These are phyloP conservation scores for Toxostoma redivivum DNA, from an alignment of 2,113 vertebrate species.

Conservation along the genomic window DNA sequence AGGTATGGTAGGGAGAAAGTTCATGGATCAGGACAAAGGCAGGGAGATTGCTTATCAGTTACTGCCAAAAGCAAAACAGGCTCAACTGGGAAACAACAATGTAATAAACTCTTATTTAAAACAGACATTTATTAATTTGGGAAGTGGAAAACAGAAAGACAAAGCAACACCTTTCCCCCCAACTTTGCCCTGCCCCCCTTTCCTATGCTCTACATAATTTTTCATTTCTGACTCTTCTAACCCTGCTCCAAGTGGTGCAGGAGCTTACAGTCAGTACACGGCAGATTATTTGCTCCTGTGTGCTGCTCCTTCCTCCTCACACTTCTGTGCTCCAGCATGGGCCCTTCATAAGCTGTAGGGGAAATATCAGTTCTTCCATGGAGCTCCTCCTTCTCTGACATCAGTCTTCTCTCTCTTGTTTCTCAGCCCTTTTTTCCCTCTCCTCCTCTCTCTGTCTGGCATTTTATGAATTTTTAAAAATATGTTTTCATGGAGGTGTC, in stretches of 20 bases:
- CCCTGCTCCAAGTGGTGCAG: not conserved
- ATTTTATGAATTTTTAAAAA: not conserved
- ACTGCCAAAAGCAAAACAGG: not conserved
- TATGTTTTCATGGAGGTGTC: not conserved
- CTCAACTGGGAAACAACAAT: not conserved
- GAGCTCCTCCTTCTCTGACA: not conserved
- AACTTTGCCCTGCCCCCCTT: fast-evolving
- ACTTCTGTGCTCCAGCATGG: not conserved
- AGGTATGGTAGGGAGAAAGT: not conserved
- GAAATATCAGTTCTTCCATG: not conserved
- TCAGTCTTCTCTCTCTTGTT: not conserved
- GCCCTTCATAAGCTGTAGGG: not conserved
- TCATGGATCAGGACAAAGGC: not conserved
- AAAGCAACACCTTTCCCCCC: not conserved
- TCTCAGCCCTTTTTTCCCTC: not conserved
- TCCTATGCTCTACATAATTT: not conserved
- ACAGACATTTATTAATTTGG: not conserved
- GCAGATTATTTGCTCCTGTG: not conserved
- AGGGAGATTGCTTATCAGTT: not conserved
- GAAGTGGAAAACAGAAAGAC: not conserved
- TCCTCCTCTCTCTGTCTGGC: not conserved
- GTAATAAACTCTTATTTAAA: not conserved
- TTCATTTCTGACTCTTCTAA: not conserved
- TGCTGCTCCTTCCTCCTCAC: not conserved
- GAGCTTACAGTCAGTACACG: not conserved